A percentile compares a stretch with the other conserved stretches of the same genome.
Evolutionary conservation across 2,113 vertebrate genomes (phyloP).

Genomic region (Rhinolophus sinicus): DNA sequence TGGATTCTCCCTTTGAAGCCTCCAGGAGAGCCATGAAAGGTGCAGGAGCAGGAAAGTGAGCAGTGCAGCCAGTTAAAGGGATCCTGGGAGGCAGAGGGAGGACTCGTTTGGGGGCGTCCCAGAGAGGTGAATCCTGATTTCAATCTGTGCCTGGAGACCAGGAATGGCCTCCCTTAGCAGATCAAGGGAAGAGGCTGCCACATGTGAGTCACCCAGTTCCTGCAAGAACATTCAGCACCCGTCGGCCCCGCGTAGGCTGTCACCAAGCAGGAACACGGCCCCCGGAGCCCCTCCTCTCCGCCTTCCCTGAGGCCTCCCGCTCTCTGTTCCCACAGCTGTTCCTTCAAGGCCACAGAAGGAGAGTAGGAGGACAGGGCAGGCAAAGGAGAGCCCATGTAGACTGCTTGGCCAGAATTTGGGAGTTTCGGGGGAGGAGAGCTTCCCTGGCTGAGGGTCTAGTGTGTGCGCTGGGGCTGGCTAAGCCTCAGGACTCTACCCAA

Average conservation of each 20-base stretch:
- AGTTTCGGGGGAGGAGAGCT: not conserved
- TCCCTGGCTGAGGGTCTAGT: not conserved
- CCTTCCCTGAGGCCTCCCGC: constrained; percentile 17
- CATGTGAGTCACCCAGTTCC: constrained; percentile 40
- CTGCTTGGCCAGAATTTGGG: not conserved
- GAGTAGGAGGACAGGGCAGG: constrained; percentile 57
- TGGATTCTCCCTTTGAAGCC: not conserved
- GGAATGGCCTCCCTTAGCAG: not conserved
- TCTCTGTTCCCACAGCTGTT: constrained; percentile 69
- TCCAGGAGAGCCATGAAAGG: not conserved
- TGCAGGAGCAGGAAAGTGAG: not conserved
- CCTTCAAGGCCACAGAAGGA: constrained; percentile 60
- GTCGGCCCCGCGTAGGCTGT: constrained; percentile 21
- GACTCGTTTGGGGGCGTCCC: not conserved
- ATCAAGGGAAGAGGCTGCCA: not conserved
- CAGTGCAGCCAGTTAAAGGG: not conserved
- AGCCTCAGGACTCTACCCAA: not conserved
- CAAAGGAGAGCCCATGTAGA: not conserved
- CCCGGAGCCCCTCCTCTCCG: constrained; percentile 40
- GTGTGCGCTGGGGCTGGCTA: not conserved
- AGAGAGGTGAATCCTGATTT: not conserved
- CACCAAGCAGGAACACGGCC: constrained; percentile 43
- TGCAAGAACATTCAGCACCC: not conserved
- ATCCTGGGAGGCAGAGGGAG: not conserved
- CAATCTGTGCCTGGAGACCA: not conserved